Evolutionary conservation across 35 echinoderm and acorn worm genomes (phyloP).

Genomic region (Holothuria glaberrima): DNA sequence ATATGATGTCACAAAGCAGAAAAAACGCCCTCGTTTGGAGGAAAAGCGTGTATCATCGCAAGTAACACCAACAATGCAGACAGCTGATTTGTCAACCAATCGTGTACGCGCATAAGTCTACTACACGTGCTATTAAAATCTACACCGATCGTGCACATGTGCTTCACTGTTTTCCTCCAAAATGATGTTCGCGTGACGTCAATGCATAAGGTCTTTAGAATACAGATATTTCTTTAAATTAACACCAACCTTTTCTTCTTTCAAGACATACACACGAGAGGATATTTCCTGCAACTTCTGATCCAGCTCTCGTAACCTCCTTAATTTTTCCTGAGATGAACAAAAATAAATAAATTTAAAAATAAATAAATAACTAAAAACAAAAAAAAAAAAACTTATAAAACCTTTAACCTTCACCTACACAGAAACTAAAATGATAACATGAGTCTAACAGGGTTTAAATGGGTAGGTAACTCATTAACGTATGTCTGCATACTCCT

Average conservation of each 20-base stretch:
- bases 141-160: too few species aligned
- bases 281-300: constrained; percentile 90
- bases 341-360: not conserved
- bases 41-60: too few species aligned
- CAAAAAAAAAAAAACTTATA: not conserved
- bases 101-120: too few species aligned
- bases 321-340: constrained; percentile 80
- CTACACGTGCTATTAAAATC: too few species aligned
- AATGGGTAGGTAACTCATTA: not conserved
- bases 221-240: not conserved
- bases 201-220: too few species aligned
- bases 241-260: constrained; percentile 81
- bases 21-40: too few species aligned
- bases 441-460: not conserved
- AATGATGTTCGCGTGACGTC: too few species aligned
- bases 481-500: not conserved
- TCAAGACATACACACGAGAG: constrained; percentile 69
- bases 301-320: constrained; percentile 71
- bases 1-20: too few species aligned
- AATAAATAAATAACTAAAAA: constrained; percentile 26
- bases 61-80: too few species aligned
- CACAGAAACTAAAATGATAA: not conserved
- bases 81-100: too few species aligned
- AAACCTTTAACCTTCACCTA: not conserved
- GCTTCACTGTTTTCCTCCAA: too few species aligned